Evolutionary conservation across 2,888 invertebrate species (phyloP).

Genomic region (Bembecia ichneumoniformis): DNA sequence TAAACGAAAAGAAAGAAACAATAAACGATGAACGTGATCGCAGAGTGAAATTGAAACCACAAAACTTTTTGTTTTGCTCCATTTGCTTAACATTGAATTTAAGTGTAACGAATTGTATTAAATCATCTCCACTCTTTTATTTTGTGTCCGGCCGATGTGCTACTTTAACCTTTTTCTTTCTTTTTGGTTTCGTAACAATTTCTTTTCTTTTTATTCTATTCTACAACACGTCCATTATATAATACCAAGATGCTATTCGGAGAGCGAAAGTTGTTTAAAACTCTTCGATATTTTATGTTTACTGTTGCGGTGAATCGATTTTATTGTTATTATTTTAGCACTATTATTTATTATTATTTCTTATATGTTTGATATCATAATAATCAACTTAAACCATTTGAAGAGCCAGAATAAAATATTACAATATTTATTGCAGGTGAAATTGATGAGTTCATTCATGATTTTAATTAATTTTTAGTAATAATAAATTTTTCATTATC

Average conservation of each 20-base stretch:
- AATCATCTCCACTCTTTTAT: constrained; percentile 17
- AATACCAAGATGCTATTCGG: constrained; percentile 3
- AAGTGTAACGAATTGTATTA: constrained; percentile 21
- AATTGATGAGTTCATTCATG: no score
- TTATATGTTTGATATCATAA: no score
- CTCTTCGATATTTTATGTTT: no score
- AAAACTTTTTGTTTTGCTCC: constrained; percentile 23
- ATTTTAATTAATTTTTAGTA: background rate
- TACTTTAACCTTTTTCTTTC: background rate
- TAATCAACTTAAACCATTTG: no score
- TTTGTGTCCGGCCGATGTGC: constrained; percentile 1
- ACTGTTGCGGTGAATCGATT: no score
- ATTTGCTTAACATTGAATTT: constrained; percentile 31
- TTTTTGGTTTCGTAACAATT: constrained; percentile 6
- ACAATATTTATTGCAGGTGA: no score
- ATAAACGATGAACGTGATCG: background rate
- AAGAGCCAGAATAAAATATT: no score
- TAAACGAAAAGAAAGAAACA: background rate
- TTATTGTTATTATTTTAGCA: no score
- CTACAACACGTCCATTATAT: constrained; percentile 6
- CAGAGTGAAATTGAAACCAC: constrained; percentile 8
- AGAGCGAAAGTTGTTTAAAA: constrained; percentile 7
- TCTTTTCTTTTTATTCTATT: constrained; percentile 12
- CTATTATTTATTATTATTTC: no score
- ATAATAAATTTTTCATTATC: background rate